A percentile compares a stretch with the other conserved stretches of the same genome.
phyloP scores from a whole-genome alignment of 2,113 vertebrate genomes.

The Montifringilla adamsi region DNA sequence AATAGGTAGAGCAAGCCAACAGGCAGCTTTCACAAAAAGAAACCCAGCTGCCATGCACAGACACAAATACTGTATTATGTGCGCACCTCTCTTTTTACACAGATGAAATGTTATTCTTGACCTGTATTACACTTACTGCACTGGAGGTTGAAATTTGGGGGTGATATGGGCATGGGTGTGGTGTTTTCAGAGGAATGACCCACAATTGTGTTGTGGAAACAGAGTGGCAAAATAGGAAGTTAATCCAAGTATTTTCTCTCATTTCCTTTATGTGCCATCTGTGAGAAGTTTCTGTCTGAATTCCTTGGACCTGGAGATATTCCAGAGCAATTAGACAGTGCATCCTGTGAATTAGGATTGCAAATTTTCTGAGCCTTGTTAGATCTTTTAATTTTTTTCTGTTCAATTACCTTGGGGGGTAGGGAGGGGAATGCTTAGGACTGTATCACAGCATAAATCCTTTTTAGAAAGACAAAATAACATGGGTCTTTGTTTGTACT shows the following conservation, averaged over 20 bases:
- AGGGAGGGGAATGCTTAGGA: neutral
- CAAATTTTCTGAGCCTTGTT: neutral
- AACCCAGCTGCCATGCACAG: neutral
- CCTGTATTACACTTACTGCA: neutral
- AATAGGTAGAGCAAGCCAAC: neutral
- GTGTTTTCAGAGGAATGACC: neutral
- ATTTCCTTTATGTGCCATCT: neutral
- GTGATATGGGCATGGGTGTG: neutral
- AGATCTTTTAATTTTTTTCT: neutral
- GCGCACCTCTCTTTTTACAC: neutral
- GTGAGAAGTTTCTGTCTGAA: neutral
- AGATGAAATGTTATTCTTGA: neutral
- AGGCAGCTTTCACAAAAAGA: neutral
- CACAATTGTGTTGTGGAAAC: neutral
- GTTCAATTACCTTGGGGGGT: neutral
- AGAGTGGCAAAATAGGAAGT: neutral
- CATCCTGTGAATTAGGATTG: neutral
- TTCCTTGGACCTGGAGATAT: neutral
- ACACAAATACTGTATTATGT: neutral
- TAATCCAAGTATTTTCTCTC: neutral
- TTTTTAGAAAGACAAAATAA: neutral
- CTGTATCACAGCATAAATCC: neutral
- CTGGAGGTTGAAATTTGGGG: neutral
- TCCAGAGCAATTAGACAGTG: conserved; percentile 2
- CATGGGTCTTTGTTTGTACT: neutral